These are phyloP conservation scores for Philereme transversata DNA, from an alignment of 2,888 invertebrate genomes.

Conservation along the genomic window DNA sequence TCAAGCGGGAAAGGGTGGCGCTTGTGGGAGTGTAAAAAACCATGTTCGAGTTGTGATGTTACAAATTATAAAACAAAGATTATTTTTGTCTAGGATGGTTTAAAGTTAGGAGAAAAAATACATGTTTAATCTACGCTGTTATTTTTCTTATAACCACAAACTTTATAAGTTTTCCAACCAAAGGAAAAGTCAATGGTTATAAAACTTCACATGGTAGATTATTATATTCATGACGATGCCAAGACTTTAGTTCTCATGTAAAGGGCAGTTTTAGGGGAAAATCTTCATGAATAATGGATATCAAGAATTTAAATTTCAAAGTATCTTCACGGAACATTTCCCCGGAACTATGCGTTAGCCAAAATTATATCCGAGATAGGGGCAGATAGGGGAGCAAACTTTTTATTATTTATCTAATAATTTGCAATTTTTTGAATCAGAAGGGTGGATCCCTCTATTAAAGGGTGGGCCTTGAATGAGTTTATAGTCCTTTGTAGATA, in stretches of 20 bases:
- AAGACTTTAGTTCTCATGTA: slow-evolving; percentile 28
- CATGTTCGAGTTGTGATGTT: not conserved
- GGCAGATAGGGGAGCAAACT: slow-evolving; percentile 60
- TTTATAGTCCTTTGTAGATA: slow-evolving; percentile 82
- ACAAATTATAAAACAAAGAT: not conserved
- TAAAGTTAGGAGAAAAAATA: not conserved
- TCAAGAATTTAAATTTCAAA: slow-evolving; percentile 65
- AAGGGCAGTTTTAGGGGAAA: slow-evolving; percentile 35
- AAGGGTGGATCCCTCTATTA: slow-evolving; percentile 79
- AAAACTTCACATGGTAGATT: slow-evolving; percentile 1
- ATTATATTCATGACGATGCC: slow-evolving; percentile 27
- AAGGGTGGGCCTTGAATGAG: slow-evolving; percentile 82
- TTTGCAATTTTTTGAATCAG: slow-evolving; percentile 80
- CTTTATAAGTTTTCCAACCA: not conserved
- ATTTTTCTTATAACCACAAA: no score
- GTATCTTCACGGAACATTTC: slow-evolving; percentile 75
- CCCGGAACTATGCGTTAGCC: slow-evolving; percentile 74
- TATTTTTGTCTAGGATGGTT: not conserved
- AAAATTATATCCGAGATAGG: slow-evolving; percentile 69
- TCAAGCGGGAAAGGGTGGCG: slow-evolving; percentile 49
- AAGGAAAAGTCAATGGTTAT: not conserved
- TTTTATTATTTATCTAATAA: slow-evolving; percentile 74
- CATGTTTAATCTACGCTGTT: no score
- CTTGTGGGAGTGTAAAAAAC: slow-evolving; percentile 43
- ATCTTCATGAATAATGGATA: slow-evolving; percentile 62